Base-by-base conservation (phyloP, 2,888 invertebrate species). In the Amphipoea lucens region DNA sequence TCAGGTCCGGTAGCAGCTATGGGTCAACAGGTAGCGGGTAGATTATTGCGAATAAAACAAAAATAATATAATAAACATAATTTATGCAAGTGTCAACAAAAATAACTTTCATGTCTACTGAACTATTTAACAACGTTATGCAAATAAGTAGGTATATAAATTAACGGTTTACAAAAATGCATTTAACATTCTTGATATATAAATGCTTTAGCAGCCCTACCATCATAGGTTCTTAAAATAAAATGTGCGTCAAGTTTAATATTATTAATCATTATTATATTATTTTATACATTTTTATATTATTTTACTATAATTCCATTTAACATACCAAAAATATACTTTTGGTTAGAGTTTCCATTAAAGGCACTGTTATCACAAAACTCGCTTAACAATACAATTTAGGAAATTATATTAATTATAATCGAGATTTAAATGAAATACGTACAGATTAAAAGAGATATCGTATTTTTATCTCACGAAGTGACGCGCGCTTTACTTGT, bases 331-430 rank as follows among this genome's bases (percentile, higher is more conserved):
- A 9, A 7, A 54, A 17, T 51, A 45, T 70, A n/a, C 12, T 62
- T 79, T 79, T 75, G 72, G 48, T 66, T 54, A 42, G 11, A 67
- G 51, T 66, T 70, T 51, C 57, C 63, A 66, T 40, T 60, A 74
- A 67, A 82, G 70, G 84, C 87, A 84, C 70, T 17, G 23, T 36
- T 83, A 85, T 85, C 87, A 86, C 84, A 83, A 78, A 63, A 40
- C 65, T 70, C 23, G 9, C 54, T 65, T 74, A 62, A 11, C 20
- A 57, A 65, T 62, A 62, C 2, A n/a, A 63, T 72, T 51, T 9
- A 36, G 2, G 3, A 63, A 63, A 72, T 42, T 51, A 70, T 54
- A 63, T 2, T 51, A 63, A 72, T 42, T 51, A 70, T 54, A 63
- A 4, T 51, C 20, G 17, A 65, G 9, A 54, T 57, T 45, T 74